Percentiles rank a stretch among this genome's conserved stretches.
phyloP scores from a whole-genome alignment of 2,888 invertebrate species.

The Hirtodrosophila histrioides region DNA sequence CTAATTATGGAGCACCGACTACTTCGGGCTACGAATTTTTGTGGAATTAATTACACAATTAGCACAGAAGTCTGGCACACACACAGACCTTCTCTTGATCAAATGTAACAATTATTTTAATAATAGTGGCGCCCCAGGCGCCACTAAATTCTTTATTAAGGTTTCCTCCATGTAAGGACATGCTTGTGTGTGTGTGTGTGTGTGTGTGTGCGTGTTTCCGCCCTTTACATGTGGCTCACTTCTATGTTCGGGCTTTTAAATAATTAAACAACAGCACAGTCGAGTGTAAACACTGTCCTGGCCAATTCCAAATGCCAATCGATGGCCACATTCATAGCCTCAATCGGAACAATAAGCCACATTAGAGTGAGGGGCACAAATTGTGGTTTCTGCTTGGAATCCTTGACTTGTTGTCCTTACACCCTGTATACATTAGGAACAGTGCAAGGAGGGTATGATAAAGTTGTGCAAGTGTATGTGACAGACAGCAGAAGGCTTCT shows the following conservation, averaged over 20 bases:
- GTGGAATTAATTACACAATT: slow-evolving; percentile 61
- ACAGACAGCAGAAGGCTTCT: too few relatives aligned
- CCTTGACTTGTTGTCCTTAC: too few relatives aligned
- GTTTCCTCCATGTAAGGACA: background rate
- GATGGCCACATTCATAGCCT: slow-evolving; percentile 36
- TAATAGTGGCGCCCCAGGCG: slow-evolving; percentile 17
- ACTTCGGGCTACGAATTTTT: slow-evolving; percentile 29
- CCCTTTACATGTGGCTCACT: slow-evolving; percentile 26
- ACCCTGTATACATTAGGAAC: too few relatives aligned
- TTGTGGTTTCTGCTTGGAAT: background rate
- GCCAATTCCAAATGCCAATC: slow-evolving; percentile 36
- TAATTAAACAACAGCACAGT: slow-evolving; percentile 38
- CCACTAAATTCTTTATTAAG: slow-evolving; percentile 6
- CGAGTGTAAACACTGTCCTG: slow-evolving; percentile 6
- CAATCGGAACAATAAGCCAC: background rate
- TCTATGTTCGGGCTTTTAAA: slow-evolving; percentile 19
- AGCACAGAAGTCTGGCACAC: slow-evolving; percentile 6
- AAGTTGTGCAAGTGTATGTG: too few relatives aligned
- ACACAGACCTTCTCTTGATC: background rate
- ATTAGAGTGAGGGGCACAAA: background rate
- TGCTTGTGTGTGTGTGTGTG: slow-evolving; percentile 1
- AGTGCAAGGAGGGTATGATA: too few relatives aligned
- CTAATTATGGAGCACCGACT: slow-evolving; percentile 20
- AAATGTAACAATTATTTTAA: slow-evolving; percentile 23
- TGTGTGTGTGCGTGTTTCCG: slow-evolving; percentile 32